Evolutionary conservation across 2,797 vertebrate genomes (phyloP).

Genomic region (Macropodus opercularis): DNA sequence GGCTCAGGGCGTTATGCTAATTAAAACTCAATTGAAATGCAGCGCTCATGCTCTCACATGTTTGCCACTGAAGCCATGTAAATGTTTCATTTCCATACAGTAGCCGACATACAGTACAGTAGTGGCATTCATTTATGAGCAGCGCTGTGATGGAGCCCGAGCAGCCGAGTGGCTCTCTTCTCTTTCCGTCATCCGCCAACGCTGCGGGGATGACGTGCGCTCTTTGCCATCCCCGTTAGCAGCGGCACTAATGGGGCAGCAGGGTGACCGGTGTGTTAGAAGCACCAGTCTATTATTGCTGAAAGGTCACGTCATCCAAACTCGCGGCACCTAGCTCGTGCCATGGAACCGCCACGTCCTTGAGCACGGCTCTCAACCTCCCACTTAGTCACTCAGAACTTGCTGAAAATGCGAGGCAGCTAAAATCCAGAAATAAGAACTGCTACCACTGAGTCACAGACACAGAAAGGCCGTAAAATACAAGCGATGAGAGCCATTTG

Average conservation of each 20-base stretch:
- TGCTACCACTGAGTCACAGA: slow-evolving; percentile 35
- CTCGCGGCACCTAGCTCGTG: slow-evolving; percentile 43
- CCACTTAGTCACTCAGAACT: slow-evolving; percentile 26
- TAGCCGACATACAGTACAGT: slow-evolving; percentile 22
- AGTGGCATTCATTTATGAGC: slow-evolving; percentile 62
- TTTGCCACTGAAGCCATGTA: slow-evolving; percentile 48
- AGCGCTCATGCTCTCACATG: slow-evolving; percentile 57
- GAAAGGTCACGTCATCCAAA: slow-evolving; percentile 54
- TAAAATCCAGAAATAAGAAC: slow-evolving; percentile 35
- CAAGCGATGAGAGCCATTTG: slow-evolving; percentile 42
- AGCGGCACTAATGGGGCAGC: slow-evolving; percentile 36
- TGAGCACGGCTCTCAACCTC: slow-evolving; percentile 38
- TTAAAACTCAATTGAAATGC: slow-evolving; percentile 64
- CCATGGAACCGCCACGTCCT: slow-evolving; percentile 33
- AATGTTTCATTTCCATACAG: slow-evolving; percentile 54
- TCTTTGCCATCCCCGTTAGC: slow-evolving; percentile 26
- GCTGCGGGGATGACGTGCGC: slow-evolving; percentile 32
- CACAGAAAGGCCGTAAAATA: slow-evolving; percentile 14
- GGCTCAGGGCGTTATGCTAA: slow-evolving; percentile 65
- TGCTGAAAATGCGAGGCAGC: slow-evolving; percentile 26
- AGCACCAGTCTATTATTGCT: slow-evolving; percentile 46
- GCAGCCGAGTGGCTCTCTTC: slow-evolving; percentile 45
- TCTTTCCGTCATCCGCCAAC: slow-evolving; percentile 52
- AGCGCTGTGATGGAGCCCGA: slow-evolving; percentile 36
- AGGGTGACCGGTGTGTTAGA: slow-evolving; percentile 42